Conservation (phyloP, 2,797 vertebrate species). For the Pristis pectinata region DNA sequence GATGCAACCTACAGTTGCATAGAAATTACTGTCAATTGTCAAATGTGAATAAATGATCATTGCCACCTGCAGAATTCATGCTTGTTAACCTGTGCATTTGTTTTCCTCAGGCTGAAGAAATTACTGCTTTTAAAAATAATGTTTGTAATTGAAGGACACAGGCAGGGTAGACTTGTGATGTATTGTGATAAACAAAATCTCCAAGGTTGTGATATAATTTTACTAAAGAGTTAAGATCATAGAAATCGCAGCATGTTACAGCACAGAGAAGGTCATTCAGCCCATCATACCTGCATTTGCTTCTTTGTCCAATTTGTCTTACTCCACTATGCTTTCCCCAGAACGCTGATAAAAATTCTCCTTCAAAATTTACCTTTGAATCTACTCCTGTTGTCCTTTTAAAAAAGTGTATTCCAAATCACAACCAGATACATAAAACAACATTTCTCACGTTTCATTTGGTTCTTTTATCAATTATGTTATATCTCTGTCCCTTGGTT, state of each 20-base stretch:
- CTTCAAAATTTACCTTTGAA: neutral
- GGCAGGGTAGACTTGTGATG: neutral
- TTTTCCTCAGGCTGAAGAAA: too few relatives aligned
- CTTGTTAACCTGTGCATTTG: too few relatives aligned
- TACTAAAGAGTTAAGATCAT: neutral
- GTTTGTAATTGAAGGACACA: neutral
- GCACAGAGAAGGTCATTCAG: too few relatives aligned
- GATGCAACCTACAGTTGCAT: too few relatives aligned
- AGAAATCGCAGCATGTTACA: too few relatives aligned
- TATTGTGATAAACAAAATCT: neutral
- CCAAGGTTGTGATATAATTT: neutral
- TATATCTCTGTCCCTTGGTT: too few relatives aligned
- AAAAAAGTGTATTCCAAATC: too few relatives aligned
- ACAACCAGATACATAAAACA: neutral
- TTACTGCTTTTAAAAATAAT: neutral
- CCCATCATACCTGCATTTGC: too few relatives aligned
- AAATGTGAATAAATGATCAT: too few relatives aligned
- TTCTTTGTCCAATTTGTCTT: too few relatives aligned
- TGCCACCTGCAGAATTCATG: too few relatives aligned
- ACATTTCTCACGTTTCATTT: neutral
- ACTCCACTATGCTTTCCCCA: neutral
- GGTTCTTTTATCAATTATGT: neutral
- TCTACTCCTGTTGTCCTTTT: neutral
- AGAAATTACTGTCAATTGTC: too few relatives aligned
- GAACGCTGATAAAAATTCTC: neutral